Evolutionary conservation across 1,140 invertebrate genomes (phyloP).

Genomic region (Drosophila malerkotliana): DNA sequence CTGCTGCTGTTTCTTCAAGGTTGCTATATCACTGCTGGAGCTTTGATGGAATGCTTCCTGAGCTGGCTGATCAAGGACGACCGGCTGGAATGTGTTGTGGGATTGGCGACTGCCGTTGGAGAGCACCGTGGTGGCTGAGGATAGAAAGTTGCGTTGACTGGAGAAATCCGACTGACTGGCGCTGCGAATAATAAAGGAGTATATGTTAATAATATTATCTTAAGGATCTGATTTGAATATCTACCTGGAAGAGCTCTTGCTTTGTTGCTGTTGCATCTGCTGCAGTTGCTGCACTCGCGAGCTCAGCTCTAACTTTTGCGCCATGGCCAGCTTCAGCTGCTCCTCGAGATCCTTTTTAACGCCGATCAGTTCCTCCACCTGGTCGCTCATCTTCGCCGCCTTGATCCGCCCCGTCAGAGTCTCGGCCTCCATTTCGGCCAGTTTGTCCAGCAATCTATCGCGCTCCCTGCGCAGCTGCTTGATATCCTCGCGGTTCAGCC

Average conservation of each 20-base stretch:
- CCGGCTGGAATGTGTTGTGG: constrained; percentile 80
- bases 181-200: constrained; percentile 17
- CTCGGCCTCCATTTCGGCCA: constrained; percentile 90
- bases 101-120: constrained; percentile 73
- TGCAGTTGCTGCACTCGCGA: constrained; percentile 76
- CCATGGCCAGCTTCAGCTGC: constrained; percentile 86
- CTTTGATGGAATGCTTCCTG: constrained; percentile 83
- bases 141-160: constrained; percentile 82
- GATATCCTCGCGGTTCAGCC: constrained; percentile 84
- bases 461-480: constrained; percentile 87
- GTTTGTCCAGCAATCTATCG: constrained; percentile 88
- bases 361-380: constrained; percentile 85
- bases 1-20: constrained; percentile 37
- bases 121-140: constrained; percentile 79
- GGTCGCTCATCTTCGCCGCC: constrained; percentile 86
- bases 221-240: neutral
- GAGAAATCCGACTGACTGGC: constrained; percentile 78
- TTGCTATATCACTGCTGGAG: constrained; percentile 74
- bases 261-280: constrained; percentile 54
- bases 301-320: constrained; percentile 84
- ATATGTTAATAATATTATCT: neutral
- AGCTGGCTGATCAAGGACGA: constrained; percentile 66
- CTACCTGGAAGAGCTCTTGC: constrained; percentile 79
- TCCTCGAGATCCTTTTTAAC: constrained; percentile 88
- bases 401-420: constrained; percentile 87